Evolutionary conservation across 2,797 vertebrate species (phyloP).

Genomic region (Picus viridis): DNA sequence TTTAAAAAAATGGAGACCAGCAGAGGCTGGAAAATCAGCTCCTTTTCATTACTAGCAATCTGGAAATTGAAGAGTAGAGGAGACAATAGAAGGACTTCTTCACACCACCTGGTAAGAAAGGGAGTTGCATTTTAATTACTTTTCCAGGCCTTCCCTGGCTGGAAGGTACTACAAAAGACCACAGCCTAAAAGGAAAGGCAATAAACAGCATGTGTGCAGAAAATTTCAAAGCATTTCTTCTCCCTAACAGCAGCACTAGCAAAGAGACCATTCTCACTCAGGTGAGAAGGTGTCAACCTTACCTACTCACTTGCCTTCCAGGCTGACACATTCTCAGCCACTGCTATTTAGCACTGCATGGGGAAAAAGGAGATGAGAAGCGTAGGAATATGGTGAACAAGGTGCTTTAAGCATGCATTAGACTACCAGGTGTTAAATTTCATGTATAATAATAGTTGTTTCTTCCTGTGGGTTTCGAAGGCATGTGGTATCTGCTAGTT

Average conservation of each 20-base stretch:
- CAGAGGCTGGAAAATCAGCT: background rate
- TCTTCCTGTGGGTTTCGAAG: background rate
- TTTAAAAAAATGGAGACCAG: background rate
- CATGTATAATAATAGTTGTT: background rate
- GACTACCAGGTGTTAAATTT: background rate
- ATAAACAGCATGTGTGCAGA: background rate
- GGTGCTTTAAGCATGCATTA: background rate
- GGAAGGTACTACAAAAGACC: background rate
- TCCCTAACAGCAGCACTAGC: background rate
- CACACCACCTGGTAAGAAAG: constrained; percentile 1
- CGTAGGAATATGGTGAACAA: background rate
- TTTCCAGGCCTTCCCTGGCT: background rate
- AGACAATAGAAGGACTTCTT: background rate
- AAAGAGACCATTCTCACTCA: background rate
- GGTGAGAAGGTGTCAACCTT: background rate
- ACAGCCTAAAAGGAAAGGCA: background rate
- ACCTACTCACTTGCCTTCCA: background rate
- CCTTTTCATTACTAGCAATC: background rate
- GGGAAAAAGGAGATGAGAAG: background rate
- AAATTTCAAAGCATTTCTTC: background rate
- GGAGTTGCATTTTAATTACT: background rate
- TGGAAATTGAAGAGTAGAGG: background rate
- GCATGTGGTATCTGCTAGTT: accelerated
- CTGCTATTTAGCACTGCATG: background rate
- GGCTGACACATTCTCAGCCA: background rate